phyloP scores from a whole-genome alignment of 2,113 vertebrate species.

The Ellobius talpinus region DNA sequence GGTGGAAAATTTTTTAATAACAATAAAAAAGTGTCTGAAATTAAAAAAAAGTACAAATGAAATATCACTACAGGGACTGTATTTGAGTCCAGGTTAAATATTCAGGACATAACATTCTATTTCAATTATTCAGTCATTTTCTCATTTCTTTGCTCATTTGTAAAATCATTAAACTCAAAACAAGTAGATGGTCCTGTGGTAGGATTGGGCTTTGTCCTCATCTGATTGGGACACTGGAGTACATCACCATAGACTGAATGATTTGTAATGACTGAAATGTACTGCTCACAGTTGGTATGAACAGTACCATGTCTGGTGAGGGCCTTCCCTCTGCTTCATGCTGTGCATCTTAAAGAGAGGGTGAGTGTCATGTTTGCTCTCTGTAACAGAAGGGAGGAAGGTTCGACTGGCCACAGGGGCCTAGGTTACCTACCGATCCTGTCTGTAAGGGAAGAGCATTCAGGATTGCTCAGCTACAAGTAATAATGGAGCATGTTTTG shows the following conservation, averaged over 20 bases:
- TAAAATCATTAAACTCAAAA: slow-evolving; percentile 8
- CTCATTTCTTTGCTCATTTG: slow-evolving; percentile 1
- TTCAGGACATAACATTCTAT: not conserved
- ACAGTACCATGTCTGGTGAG: too few species aligned
- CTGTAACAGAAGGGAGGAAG: not conserved
- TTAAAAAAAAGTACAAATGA: too few species aligned
- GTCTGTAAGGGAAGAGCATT: not conserved
- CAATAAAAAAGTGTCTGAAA: too few species aligned
- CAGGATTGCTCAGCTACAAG: not conserved
- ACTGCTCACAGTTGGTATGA: not conserved
- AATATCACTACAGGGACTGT: too few species aligned
- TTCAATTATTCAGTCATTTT: not conserved
- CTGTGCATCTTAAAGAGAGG: not conserved
- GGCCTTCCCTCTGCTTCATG: not conserved
- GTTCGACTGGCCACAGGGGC: not conserved
- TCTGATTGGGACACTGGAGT: not conserved
- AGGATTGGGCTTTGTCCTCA: not conserved
- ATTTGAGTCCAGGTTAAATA: not conserved
- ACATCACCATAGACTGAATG: not conserved
- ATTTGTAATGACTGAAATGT: not conserved
- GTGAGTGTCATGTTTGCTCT: not conserved
- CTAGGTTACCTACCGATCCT: accelerated
- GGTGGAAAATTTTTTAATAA: too few species aligned
- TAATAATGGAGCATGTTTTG: not conserved
- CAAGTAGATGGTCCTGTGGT: not conserved